Evolutionary conservation across 2,797 vertebrate genomes (phyloP).

Genomic region (Hippopotamyrus pictus): DNA sequence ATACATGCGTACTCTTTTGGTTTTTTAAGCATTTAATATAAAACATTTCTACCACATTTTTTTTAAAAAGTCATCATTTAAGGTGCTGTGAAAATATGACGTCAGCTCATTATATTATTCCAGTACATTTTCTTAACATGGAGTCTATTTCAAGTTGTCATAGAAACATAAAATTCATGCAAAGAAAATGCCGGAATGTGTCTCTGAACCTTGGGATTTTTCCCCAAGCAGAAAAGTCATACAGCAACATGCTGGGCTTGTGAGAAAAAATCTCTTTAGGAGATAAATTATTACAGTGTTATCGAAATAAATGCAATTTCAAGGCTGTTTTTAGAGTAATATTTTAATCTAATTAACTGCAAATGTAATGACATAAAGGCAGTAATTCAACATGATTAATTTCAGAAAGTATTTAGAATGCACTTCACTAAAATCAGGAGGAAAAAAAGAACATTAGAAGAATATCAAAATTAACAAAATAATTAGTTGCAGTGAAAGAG

Average conservation of each 20-base stretch:
- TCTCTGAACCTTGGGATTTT: neutral
- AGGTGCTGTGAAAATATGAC: neutral
- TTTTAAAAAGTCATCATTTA: neutral
- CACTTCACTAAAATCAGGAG: neutral
- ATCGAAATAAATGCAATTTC: neutral
- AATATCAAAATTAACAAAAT: neutral
- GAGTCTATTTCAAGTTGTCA: neutral
- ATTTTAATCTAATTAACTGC: neutral
- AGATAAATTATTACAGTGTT: neutral
- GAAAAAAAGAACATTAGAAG: neutral
- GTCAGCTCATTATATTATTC: neutral
- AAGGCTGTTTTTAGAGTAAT: neutral
- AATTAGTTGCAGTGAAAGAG: neutral
- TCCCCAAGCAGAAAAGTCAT: neutral
- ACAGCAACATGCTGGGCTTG: neutral
- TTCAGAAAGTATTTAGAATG: neutral
- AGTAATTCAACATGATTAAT: neutral
- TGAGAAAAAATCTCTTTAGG: neutral
- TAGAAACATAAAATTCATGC: constrained; percentile 7
- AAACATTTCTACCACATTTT: neutral
- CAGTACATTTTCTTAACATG: neutral
- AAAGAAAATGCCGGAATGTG: neutral
- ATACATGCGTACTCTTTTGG: neutral
- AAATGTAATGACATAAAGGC: neutral
- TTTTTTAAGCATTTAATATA: neutral